These are phyloP conservation scores for Apotomis betuletana DNA, from an alignment of 2,888 invertebrate species.

Conservation along the genomic window DNA sequence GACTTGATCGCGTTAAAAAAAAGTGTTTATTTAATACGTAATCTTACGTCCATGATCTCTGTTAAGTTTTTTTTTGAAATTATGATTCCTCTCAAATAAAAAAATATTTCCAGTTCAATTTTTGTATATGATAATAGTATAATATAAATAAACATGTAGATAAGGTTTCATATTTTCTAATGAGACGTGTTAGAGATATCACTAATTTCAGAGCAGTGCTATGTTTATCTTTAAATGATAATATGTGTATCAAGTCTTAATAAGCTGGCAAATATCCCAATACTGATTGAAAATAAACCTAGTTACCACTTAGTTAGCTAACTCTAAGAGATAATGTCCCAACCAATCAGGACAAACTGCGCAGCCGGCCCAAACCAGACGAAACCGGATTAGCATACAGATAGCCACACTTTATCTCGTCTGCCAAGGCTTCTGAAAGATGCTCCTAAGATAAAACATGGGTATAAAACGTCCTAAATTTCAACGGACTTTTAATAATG, in stretches of 20 bases:
- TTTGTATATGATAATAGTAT: too few relatives aligned
- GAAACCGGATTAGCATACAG: slow-evolving; percentile 29
- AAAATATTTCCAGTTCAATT: too few relatives aligned
- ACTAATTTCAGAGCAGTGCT: too few relatives aligned
- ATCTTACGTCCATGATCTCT: too few relatives aligned
- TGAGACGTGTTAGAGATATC: too few relatives aligned
- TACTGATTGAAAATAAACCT: neutral
- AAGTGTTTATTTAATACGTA: too few relatives aligned
- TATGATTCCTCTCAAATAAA: too few relatives aligned
- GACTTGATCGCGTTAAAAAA: too few relatives aligned
- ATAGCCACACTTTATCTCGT: slow-evolving; percentile 23
- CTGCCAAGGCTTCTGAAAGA: neutral
- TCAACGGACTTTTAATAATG: neutral
- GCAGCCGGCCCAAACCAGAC: slow-evolving; percentile 4
- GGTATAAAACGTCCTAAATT: slow-evolving; percentile 1
- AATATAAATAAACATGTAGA: too few relatives aligned
- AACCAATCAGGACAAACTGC: slow-evolving; percentile 11
- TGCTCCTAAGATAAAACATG: neutral
- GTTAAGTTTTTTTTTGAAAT: too few relatives aligned
- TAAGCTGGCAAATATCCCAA: neutral
- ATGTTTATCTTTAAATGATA: too few relatives aligned
- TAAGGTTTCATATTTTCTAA: too few relatives aligned
- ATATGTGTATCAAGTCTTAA: neutral
- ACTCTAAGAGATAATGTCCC: neutral
- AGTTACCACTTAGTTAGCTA: neutral